These are phyloP conservation scores for Lagorchestes hirsutus DNA, from an alignment of 2,797 vertebrate species.

Conservation along the genomic window DNA sequence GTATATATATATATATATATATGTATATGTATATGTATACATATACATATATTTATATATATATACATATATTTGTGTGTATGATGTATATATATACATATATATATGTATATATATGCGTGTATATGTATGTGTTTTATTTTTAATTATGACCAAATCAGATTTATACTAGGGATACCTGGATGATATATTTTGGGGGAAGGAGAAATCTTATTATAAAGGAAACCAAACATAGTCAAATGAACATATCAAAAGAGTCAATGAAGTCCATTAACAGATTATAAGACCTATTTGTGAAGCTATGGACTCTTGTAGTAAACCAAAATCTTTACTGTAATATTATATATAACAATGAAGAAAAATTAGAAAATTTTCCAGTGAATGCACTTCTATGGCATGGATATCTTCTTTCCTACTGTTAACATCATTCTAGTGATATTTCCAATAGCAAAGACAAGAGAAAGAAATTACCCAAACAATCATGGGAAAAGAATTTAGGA, in stretches of 20 bases:
- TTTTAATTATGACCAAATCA: background rate
- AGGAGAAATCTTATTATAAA: background rate
- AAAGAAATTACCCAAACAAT: background rate
- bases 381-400: background rate
- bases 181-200: background rate
- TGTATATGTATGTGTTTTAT: too few relatives aligned
- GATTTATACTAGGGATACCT: background rate
- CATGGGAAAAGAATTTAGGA: background rate
- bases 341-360: background rate
- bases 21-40: too few relatives aligned
- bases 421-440: background rate
- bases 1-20: too few relatives aligned
- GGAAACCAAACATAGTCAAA: background rate
- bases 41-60: fast-evolving
- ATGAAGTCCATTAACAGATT: background rate
- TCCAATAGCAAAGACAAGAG: background rate
- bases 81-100: too few relatives aligned
- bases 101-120: background rate
- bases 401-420: background rate
- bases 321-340: background rate
- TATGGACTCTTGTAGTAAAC: background rate
- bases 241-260: background rate
- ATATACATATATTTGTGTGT: background rate
- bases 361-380: background rate
- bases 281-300: background rate